Base-by-base conservation (phyloP, 2,113 vertebrate genomes). In the Bucco capensis region DNA sequence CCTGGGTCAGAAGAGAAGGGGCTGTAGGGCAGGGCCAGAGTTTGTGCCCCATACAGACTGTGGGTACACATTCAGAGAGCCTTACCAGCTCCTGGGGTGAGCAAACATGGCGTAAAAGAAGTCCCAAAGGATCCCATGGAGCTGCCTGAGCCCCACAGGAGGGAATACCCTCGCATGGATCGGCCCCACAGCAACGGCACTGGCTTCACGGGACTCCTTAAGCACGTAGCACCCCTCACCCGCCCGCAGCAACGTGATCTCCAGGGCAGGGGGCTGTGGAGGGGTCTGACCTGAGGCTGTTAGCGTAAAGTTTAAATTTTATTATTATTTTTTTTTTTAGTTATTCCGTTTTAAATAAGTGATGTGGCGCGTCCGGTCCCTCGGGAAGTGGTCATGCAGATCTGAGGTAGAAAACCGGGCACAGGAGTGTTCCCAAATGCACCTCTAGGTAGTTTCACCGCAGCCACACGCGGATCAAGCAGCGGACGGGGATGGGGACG, bases 381-480 rank as follows among this genome's bases (percentile, higher is more conserved):
- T 93, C 93, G 57, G 96, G 94, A 97, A 97, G 97, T 97, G 97
- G 97, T 97, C 95, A 96, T 92, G 96, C 66, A 95, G 94, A 96
- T 96, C 88, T 98, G 98, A 98, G 97, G 98, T 98, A 98, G 98
- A 97, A 97, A 96, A 96, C 95, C 96, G 77, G 81, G 95, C 96
- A 89, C 92, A 96, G 91, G 91, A 95, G 97, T 65, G 94, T 35
- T 92, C 83, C 92, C 95, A 96, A 94, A 95, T 95, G 97, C 95
- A 94, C 61, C 56, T 78, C 88, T 98, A 98, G 97, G 97, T 98
- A 98, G 97, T 98, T 97, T 98, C 97, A 97, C 97, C 94, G 96
- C 96, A 89, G 96, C 94, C 93, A 95, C 96, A 51, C 89, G 61
- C 96, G 70, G 86, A 79, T 37, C 49, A 19, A 81, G 91, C 89